phyloP scores from a whole-genome alignment of 30 jellyfish, hydroid and myxozoan species.

The Turritopsis dohrnii region DNA sequence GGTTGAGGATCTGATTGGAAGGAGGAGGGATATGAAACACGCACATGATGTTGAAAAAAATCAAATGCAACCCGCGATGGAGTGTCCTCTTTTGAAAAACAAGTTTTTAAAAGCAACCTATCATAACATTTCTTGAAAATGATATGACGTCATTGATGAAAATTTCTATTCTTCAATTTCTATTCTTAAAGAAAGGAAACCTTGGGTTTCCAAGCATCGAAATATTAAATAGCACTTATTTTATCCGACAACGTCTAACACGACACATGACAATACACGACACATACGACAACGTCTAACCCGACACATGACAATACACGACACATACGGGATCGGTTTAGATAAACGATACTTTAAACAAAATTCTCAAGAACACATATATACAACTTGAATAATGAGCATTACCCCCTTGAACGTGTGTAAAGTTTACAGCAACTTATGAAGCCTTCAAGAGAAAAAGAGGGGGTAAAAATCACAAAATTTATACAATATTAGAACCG shows the following conservation, averaged over 20 bases:
- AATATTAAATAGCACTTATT: neutral
- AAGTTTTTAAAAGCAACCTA: no score
- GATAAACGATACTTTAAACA: neutral
- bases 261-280: no score
- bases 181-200: neutral
- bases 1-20: neutral
- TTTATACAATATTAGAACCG: neutral
- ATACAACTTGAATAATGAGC: neutral
- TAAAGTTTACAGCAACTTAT: neutral
- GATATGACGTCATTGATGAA: no score
- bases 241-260: neutral
- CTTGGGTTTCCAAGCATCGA: neutral
- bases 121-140: no score
- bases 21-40: neutral
- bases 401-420: neutral
- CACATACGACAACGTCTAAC: neutral
- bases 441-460: neutral
- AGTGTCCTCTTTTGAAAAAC: no score
- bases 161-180: no score
- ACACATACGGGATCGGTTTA: neutral
- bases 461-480: neutral
- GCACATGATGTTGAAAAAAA: neutral
- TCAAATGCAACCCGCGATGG: neutral
- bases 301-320: no score
- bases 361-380: neutral